Base-by-base conservation (phyloP, 2,888 invertebrate genomes). In the Drosophila testacea region DNA sequence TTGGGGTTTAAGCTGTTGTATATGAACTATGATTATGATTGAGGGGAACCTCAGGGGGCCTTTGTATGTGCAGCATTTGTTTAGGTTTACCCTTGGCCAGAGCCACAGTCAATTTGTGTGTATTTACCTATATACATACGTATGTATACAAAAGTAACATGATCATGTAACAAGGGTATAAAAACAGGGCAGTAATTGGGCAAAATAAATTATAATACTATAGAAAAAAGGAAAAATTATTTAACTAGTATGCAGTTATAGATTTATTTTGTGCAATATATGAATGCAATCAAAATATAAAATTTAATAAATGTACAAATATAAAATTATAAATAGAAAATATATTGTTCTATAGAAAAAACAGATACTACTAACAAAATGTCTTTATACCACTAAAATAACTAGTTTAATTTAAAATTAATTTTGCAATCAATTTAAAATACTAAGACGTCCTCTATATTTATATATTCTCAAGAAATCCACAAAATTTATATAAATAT, bases 21-120 rank as follows among this genome's bases (percentile, higher is more conserved):
- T 69, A 65, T 74, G 41, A 66, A 41, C 73, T 55, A 57, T 65
- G 61, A 38, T 50, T 73, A 70, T 51, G 54, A 41, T 60, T 60
- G 30, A 36, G n/a, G 36, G 39, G 4, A 9, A 13, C 51, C 6
- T 13, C 16, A 13, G 34, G 48, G 59, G 41, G 47, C 10, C 47
- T 56, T 63, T 57, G 69, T 73, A 38, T 2, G 16, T 16, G 16
- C 16, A 48, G 47, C 57, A 39, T 34, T 59, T 66, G 55, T 38
- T 71, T 55, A 46, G 50, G 39, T 32, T 54, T 51, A 73, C 63
- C 73, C 73, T 73, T 73, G 74, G 60, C 7, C 41, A 7, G n/a
- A 52, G 60, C 55, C 22, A 32, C 36, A 28, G 38, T 52, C 39
- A 4, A 39, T 22, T 32, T 57, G 13, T 22, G 27, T 47, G 38